Percentiles rank a stretch among this genome's conserved stretches.
Conservation (phyloP, 1,140 invertebrate genomes). For the Frieseomelitta varia region DNA sequence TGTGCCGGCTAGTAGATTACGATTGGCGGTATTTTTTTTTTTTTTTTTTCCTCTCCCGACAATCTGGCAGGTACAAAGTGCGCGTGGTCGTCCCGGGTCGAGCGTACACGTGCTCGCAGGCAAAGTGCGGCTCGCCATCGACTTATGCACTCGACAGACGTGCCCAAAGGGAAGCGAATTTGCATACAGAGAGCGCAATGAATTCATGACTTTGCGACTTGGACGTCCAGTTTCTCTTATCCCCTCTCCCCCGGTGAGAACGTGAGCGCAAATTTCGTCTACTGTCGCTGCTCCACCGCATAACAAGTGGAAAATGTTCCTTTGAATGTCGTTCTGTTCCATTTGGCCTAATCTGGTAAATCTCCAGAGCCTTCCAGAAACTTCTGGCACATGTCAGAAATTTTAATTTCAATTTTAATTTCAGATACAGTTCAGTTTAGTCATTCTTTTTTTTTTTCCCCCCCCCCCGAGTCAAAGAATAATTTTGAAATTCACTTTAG, state of each 20-base stretch:
- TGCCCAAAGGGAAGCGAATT: conserved; percentile 52
- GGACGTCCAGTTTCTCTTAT: conserved; percentile 2
- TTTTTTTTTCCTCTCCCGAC: not conserved
- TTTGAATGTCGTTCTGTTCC: not conserved
- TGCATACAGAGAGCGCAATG: conserved; percentile 59
- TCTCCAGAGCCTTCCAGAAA: not conserved
- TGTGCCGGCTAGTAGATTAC: conserved; percentile 9
- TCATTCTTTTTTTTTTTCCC: too few species aligned
- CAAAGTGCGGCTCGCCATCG: conserved; percentile 21
- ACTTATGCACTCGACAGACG: conserved; percentile 52
- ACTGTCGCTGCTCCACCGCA: not conserved
- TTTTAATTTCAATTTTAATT: too few species aligned
- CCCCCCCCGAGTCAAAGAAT: too few species aligned
- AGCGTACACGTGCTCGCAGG: conserved; percentile 4
- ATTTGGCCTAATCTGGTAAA: not conserved
- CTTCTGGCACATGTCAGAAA: not conserved
- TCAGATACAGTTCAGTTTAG: too few species aligned
- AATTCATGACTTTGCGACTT: conserved; percentile 62
- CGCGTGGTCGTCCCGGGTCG: not conserved
- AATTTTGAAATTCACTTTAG: too few species aligned
- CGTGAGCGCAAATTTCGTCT: conserved; percentile 23
- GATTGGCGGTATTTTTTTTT: not conserved
- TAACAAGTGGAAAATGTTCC: not conserved
- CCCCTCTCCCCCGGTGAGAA: too few species aligned
- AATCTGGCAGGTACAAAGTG: conserved; percentile 18